A percentile compares a stretch with the other conserved stretches of the same genome.
Evolutionary conservation across 2,888 invertebrate species (phyloP).

Genomic region (Zygaena filipendulae): DNA sequence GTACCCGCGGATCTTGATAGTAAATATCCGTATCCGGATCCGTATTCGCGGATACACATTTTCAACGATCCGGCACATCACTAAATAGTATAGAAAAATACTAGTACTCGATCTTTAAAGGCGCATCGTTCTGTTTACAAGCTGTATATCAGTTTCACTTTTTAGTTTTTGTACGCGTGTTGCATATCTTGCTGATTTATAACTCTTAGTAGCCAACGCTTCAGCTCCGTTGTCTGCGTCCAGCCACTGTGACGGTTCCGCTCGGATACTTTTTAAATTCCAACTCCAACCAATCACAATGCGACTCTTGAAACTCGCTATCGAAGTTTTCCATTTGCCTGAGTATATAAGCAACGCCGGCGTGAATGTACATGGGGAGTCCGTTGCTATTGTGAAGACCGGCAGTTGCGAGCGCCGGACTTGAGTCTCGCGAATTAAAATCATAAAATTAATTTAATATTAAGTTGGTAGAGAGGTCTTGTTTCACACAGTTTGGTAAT

Average conservation of each 20-base stretch:
- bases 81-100: too few relatives aligned
- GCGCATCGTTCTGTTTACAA: too few relatives aligned
- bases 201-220: neutral
- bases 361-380: conserved; percentile 49
- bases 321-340: conserved; percentile 23
- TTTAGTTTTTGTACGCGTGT: too few relatives aligned
- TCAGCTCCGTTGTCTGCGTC: neutral
- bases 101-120: too few relatives aligned
- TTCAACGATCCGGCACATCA: too few relatives aligned
- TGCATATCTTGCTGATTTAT: too few relatives aligned
- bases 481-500: conserved; percentile 32
- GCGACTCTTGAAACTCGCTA: conserved; percentile 31
- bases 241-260: conserved; percentile 4
- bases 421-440: conserved; percentile 46
- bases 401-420: conserved; percentile 59
- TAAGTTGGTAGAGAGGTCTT: conserved; percentile 48
- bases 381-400: conserved; percentile 61
- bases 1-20: too few relatives aligned
- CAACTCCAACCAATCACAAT: conserved; percentile 32
- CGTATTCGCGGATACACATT: too few relatives aligned
- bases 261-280: conserved; percentile 13
- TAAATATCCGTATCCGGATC: too few relatives aligned
- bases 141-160: too few relatives aligned
- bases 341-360: conserved; percentile 25
- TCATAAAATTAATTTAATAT: conserved; percentile 36